A percentile compares a stretch with the other conserved stretches of the same genome.
These are phyloP conservation scores for Equus quagga DNA, from an alignment of 2,113 vertebrate genomes.

Conservation along the genomic window DNA sequence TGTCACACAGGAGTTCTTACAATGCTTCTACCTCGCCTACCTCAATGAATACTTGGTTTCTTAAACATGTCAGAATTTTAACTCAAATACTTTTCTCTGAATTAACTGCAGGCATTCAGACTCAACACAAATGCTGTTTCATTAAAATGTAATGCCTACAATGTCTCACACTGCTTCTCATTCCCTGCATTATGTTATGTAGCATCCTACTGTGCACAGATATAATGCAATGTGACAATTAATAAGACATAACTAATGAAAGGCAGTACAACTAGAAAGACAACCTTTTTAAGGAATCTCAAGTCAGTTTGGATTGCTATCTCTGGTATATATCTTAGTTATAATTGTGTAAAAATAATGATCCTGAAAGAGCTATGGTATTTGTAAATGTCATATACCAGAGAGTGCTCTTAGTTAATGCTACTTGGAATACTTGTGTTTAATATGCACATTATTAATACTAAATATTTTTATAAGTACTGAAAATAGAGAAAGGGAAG, in stretches of 20 bases:
- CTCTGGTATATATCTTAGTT: constrained; percentile 5
- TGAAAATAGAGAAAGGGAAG: constrained; percentile 63
- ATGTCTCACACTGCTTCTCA: constrained; percentile 38
- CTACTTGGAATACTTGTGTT: constrained; percentile 42
- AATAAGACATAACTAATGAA: constrained; percentile 71
- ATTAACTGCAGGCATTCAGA: constrained; percentile 67
- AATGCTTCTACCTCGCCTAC: constrained; percentile 39
- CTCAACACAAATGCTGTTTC: constrained; percentile 53
- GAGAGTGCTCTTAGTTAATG: constrained; percentile 29
- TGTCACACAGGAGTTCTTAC: background rate
- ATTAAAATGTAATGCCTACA: constrained; percentile 65
- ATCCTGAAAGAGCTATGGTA: constrained; percentile 59
- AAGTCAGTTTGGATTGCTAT: constrained; percentile 54
- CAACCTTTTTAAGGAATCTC: constrained; percentile 64
- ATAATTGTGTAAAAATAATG: constrained; percentile 23
- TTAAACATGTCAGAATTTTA: constrained; percentile 68
- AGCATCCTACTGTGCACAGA: constrained; percentile 36
- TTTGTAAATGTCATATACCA: constrained; percentile 64
- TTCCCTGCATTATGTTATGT: constrained; percentile 59
- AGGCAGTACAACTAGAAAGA: constrained; percentile 43
- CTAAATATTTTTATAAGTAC: constrained; percentile 66
- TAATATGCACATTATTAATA: constrained; percentile 23
- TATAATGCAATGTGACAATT: constrained; percentile 66
- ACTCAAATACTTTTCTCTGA: constrained; percentile 55
- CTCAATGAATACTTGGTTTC: constrained; percentile 57